Evolutionary conservation across 2,113 vertebrate genomes (phyloP), one percentile per base, ranked within the genome.

Genomic region (Archilochus colubris): DNA sequence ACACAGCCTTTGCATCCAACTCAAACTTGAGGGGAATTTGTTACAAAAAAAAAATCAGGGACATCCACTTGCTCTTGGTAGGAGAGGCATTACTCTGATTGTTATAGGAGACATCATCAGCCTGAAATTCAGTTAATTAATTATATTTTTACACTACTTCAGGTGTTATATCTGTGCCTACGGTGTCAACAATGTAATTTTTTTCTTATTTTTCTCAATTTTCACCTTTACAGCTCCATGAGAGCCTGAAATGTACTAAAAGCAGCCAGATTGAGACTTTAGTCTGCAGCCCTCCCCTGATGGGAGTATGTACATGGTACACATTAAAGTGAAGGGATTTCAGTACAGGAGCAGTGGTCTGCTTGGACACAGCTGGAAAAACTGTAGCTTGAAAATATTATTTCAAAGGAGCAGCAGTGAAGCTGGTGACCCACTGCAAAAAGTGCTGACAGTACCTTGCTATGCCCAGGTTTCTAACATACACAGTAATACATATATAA

Each of bases 311-410:
- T 77, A 8, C n/a, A 62, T 8, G 38, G 38, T 78, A 31, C 24
- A 69, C 77, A 48, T 63, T 86, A 57, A 67, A 78, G 51, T 22
- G 48, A 75, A 88, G 72, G 44, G 43, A 69, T 86, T 95, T 90
- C 23, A 63, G 51, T 15, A 36, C 6, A 55, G 79, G n/a, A 91
- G 22, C 85, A 46, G 57, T 36, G 73, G 44, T 81, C 61, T 91
- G 76, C 73, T 75, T 95, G 79, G 87, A 44, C 75, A 53, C 75
- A 91, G 85, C 72, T 95, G 89, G 70, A 82, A 82, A 89, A 94
- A 86, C 19, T 88, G 48, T 51, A 93, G 67, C 84, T 91, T 89
- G 59, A 94, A 80, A 66, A 61, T 77, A 73, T 25, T 84, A 44
- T 73, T 94, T 85, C 67, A 88, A 46, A 80, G 79, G 51, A 79